A percentile compares a stretch with the other conserved stretches of the same genome.
Conservation (phyloP, 2,797 vertebrate species). For the Perodicticus potto region DNA sequence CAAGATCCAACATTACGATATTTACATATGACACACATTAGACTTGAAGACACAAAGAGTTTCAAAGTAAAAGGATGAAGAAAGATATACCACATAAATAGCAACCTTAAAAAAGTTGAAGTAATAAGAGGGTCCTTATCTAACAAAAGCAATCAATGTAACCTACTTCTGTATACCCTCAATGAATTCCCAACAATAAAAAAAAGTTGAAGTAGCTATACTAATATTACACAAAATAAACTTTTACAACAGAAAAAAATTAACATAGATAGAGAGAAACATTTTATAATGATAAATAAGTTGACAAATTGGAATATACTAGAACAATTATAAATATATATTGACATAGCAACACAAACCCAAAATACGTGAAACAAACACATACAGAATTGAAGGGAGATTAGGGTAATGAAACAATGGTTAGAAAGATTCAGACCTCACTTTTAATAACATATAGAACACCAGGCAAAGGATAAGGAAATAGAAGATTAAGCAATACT, state of each 20-base stretch:
- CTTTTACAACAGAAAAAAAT: background rate
- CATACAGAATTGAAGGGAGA: background rate
- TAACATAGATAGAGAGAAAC: background rate
- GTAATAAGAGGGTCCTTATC: no score
- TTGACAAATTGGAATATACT: background rate
- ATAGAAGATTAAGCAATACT: background rate
- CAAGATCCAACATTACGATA: background rate
- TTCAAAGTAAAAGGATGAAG: background rate
- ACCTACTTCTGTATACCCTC: no score
- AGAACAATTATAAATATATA: background rate
- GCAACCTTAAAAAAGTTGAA: background rate
- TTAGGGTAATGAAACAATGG: background rate
- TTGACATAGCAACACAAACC: background rate
- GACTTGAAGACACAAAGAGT: background rate
- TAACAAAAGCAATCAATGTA: no score
- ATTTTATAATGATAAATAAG: background rate
- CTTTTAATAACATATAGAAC: background rate
- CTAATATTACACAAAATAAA: background rate
- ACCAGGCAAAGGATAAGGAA: background rate
- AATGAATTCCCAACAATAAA: no score
- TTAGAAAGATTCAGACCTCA: background rate
- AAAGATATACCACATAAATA: background rate
- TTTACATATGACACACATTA: background rate
- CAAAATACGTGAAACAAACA: background rate
- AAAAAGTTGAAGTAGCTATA: background rate